These are phyloP conservation scores for Tachystola acroxantha DNA, from an alignment of 2,888 invertebrate genomes.

Conservation along the genomic window DNA sequence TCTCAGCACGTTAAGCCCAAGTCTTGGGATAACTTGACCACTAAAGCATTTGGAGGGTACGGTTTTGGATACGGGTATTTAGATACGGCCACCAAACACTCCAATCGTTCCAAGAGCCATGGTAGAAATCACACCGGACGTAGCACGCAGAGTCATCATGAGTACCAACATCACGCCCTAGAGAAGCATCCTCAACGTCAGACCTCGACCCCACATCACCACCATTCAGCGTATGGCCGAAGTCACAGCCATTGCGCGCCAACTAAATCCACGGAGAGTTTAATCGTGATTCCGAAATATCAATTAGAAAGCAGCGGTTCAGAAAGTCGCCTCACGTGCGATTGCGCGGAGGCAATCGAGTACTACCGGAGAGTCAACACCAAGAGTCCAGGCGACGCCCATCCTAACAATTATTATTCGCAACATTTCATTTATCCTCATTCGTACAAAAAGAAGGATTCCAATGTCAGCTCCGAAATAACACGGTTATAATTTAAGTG, in stretches of 20 bases:
- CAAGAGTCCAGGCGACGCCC: constrained; percentile 51
- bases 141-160: constrained; percentile 75
- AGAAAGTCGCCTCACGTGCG: constrained; percentile 85
- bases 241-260: constrained; percentile 78
- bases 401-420: constrained; percentile 55
- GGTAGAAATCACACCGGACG: constrained; percentile 79
- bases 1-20: constrained; percentile 83
- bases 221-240: constrained; percentile 65
- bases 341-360: constrained; percentile 78
- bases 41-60: constrained; percentile 91
- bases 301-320: constrained; percentile 78
- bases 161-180: constrained; percentile 55
- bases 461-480: constrained; percentile 83
- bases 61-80: constrained; percentile 92
- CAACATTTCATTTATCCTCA: constrained; percentile 71
- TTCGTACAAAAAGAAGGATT: constrained; percentile 70
- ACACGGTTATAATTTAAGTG: constrained; percentile 82
- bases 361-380: constrained; percentile 55
- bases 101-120: constrained; percentile 63
- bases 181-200: constrained; percentile 69
- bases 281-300: constrained; percentile 83
- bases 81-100: constrained; percentile 77
- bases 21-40: constrained; percentile 93
- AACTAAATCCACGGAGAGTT: constrained; percentile 90
- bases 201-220: constrained; percentile 53